Conservation (phyloP, 2,888 invertebrate species). For the Pegoplata infirma region DNA sequence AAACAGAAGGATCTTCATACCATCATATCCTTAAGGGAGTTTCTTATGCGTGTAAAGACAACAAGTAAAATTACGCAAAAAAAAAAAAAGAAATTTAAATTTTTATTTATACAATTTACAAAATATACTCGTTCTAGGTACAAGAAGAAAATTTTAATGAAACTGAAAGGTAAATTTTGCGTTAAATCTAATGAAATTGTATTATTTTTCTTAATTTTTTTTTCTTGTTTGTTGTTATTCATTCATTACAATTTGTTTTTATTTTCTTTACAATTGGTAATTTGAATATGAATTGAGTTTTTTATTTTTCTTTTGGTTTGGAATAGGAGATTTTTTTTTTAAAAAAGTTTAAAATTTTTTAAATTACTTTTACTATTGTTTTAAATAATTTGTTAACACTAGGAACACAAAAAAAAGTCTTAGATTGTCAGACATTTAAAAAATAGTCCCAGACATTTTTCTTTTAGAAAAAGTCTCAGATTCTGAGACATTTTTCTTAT, state of each 20-base stretch:
- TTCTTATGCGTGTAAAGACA: neutral
- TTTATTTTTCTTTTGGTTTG: neutral
- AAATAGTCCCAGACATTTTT: too few species aligned
- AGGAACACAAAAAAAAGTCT: too few species aligned
- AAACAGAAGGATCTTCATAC: neutral
- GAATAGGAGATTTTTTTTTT: neutral
- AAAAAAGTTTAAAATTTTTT: slow-evolving; percentile 8
- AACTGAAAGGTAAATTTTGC: slow-evolving; percentile 36
- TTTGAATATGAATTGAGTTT: slow-evolving; percentile 32
- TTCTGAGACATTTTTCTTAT: too few species aligned
- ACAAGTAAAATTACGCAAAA: neutral
- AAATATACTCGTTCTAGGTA: neutral
- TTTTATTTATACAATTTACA: neutral
- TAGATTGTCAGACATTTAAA: too few species aligned
- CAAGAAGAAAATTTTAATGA: slow-evolving; percentile 33
- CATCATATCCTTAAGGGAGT: neutral
- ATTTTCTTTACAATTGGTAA: slow-evolving; percentile 17
- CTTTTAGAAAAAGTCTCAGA: too few species aligned
- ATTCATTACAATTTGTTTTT: slow-evolving; percentile 34
- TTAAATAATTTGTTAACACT: neutral
- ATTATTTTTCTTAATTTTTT: neutral
- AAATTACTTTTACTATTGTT: neutral
- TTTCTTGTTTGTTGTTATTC: neutral
- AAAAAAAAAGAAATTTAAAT: neutral
- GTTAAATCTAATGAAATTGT: slow-evolving; percentile 39